These are phyloP conservation scores for Tinamus major DNA, from an alignment of 2,797 vertebrate genomes.

Conservation along the genomic window DNA sequence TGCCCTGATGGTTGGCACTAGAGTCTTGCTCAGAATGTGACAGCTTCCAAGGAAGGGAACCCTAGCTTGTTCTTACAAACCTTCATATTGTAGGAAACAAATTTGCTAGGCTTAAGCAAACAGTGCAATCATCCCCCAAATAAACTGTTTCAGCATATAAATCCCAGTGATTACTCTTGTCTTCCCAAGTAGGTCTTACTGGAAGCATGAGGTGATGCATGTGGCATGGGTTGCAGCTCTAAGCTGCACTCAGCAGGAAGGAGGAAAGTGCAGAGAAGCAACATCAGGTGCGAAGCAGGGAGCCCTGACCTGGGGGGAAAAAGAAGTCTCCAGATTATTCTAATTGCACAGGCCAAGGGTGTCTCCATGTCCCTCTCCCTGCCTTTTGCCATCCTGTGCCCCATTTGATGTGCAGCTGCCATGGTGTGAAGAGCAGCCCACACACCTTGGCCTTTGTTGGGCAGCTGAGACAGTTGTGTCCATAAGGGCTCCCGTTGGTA, in stretches of 20 bases:
- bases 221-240: not conserved
- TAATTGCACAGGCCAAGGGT: not conserved
- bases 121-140: not conserved
- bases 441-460: not conserved
- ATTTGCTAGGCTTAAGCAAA: not conserved
- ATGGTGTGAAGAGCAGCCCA: not conserved
- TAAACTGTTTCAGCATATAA: not conserved
- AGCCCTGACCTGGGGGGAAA: slow-evolving; percentile 75
- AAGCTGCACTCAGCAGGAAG: slow-evolving; percentile 68
- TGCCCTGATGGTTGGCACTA: not conserved
- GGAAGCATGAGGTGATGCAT: not conserved
- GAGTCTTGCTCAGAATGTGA: not conserved
- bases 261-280: slow-evolving; percentile 84
- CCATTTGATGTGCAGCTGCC: not conserved
- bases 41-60: not conserved
- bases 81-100: fast-evolving
- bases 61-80: not conserved
- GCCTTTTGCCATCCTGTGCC: not conserved
- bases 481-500: not conserved
- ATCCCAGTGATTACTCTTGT: not conserved
- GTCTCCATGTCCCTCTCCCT: not conserved
- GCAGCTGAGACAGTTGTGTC: fast-evolving
- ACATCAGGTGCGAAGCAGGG: slow-evolving; percentile 85
- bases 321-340: not conserved
- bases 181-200: not conserved